phyloP scores from a whole-genome alignment of 2,888 invertebrate species.

The Sicus ferrugineus region DNA sequence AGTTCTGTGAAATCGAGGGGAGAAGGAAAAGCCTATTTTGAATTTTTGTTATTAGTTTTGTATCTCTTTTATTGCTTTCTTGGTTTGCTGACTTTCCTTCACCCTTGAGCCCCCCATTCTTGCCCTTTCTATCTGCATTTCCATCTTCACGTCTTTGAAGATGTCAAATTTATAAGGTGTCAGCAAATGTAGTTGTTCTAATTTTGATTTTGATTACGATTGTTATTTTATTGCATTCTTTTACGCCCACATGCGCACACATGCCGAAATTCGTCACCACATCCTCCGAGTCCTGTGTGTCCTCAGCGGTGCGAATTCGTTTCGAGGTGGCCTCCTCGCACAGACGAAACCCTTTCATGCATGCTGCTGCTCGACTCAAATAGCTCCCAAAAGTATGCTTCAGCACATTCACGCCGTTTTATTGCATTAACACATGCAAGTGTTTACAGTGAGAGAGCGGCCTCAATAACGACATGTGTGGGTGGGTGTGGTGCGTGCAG shows the following conservation, averaged over 20 bases:
- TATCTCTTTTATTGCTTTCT: no score
- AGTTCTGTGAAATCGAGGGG: not conserved
- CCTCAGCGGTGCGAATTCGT: not conserved
- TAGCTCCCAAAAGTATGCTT: slow-evolving; percentile 29
- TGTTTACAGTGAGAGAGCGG: slow-evolving; percentile 8
- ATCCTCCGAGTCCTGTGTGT: not conserved
- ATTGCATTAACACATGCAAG: slow-evolving; percentile 24
- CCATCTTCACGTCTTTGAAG: not conserved
- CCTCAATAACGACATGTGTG: not conserved
- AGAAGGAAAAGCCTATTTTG: not conserved
- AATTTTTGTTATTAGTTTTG: no score
- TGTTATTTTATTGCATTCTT: slow-evolving; percentile 13
- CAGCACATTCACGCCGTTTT: slow-evolving; percentile 20
- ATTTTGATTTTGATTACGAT: slow-evolving; percentile 29
- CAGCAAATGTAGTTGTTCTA: not conserved
- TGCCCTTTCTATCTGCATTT: not conserved
- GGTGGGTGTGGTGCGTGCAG: not conserved
- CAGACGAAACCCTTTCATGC: slow-evolving; percentile 9
- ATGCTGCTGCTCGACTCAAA: not conserved
- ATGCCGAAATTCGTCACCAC: not conserved
- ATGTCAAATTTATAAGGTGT: slow-evolving; percentile 9
- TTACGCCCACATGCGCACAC: not conserved
- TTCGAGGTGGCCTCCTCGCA: not conserved
- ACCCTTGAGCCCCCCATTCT: not conserved
- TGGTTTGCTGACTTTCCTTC: no score